phyloP scores from a whole-genome alignment of 1,140 invertebrate species.

The Ladona fulva region DNA sequence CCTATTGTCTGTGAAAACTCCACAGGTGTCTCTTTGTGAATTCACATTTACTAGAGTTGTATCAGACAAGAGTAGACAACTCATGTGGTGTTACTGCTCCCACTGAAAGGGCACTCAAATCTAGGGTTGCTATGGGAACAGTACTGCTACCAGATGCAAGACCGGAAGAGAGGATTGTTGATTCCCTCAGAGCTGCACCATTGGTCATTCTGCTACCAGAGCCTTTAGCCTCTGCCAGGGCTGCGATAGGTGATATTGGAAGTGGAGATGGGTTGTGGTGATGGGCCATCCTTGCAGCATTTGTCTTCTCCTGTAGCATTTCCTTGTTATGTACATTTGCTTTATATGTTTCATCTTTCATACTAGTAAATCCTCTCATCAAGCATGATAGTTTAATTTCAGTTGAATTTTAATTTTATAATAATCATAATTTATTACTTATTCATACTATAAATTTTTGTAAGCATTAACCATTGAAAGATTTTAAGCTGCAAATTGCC shows the following conservation, averaged over 20 bases:
- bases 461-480: no score
- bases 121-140: constrained; percentile 46
- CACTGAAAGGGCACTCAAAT: constrained; percentile 48
- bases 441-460: constrained; percentile 15
- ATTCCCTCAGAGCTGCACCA: constrained; percentile 25
- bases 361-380: constrained; percentile 19
- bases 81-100: constrained; percentile 55
- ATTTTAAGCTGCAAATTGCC: no score
- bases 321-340: constrained; percentile 12
- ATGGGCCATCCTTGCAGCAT: constrained; percentile 40
- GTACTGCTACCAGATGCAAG: constrained; percentile 44
- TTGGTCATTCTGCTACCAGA: constrained; percentile 18
- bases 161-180: constrained; percentile 29
- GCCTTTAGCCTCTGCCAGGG: constrained; percentile 6
- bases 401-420: constrained; percentile 25
- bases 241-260: constrained; percentile 17
- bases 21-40: neutral
- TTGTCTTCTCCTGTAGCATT: constrained; percentile 48
- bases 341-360: neutral
- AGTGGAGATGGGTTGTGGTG: constrained; percentile 21
- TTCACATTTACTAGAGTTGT: neutral
- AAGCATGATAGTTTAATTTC: constrained; percentile 23
- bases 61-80: constrained; percentile 53
- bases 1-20: neutral
- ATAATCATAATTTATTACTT: constrained; percentile 21